A percentile compares a stretch with the other conserved stretches of the same genome.
Evolutionary conservation across 2,113 vertebrate genomes (phyloP).

Genomic region (Nannobrachium achirus): DNA sequence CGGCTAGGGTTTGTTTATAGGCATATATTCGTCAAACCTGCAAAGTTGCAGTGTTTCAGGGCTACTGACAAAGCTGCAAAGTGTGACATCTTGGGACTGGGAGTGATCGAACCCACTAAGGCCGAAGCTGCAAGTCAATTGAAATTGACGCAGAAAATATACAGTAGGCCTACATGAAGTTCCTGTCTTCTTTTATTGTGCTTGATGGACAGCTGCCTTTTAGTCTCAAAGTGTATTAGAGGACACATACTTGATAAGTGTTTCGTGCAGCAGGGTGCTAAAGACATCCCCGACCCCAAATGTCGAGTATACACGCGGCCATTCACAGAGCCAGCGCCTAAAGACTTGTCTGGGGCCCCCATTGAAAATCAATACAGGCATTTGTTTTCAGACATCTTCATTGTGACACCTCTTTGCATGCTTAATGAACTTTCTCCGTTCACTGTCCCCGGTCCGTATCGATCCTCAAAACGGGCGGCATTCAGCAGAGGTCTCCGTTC

Average conservation of each 20-base stretch:
- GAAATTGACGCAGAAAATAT: no score
- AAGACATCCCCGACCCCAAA: slow-evolving; percentile 25
- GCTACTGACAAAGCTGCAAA: no score
- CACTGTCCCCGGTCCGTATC: slow-evolving; percentile 44
- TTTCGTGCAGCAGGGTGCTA: slow-evolving; percentile 1
- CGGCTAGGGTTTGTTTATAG: no score
- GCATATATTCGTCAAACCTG: no score
- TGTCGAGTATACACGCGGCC: slow-evolving; percentile 16
- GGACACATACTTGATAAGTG: slow-evolving; percentile 16
- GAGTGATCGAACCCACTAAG: no score
- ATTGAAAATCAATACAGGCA: slow-evolving; percentile 53
- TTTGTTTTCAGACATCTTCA: slow-evolving; percentile 62
- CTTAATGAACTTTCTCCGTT: slow-evolving; percentile 56
- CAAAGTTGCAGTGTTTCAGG: no score
- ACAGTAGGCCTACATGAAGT: no score
- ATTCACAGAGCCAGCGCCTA: slow-evolving; percentile 14
- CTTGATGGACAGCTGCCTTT: background rate
- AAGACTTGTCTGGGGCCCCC: slow-evolving; percentile 7
- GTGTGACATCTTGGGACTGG: no score
- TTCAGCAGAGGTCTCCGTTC: slow-evolving; percentile 42
- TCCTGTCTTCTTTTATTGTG: no score
- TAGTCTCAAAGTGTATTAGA: slow-evolving; percentile 12
- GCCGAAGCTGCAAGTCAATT: no score
- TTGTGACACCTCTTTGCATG: slow-evolving; percentile 61
- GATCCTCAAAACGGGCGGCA: slow-evolving; percentile 46